Evolutionary conservation across 2,888 invertebrate species (phyloP), one percentile per base, ranked within the genome.

Genomic region (Philereme vetulata): DNA sequence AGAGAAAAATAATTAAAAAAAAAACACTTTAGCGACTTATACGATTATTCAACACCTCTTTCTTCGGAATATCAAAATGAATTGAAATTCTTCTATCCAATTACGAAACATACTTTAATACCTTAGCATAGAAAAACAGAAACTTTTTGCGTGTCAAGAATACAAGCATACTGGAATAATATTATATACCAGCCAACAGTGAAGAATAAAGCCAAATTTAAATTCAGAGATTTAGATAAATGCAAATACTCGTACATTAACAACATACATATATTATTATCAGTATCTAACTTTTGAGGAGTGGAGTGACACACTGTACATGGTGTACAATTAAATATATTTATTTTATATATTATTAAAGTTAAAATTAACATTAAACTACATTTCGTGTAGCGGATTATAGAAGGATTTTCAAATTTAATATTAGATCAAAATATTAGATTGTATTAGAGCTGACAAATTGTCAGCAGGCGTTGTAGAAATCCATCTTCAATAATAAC

Each of bases 1-100:
- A 21, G 21, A 21, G 21, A 21, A 21, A 21, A 21, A 21, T 21
- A 21, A 21, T 21, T 21, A 21, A 21, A 21, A 21, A 21, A 21
- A 21, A 21, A 21, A 1, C 21, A 1, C 21, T 21, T 21, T 2
- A 21, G 21, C 2, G 21, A 21, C 21, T 21, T 1, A 21, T 21
- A n/a, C n/a, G n/a, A n/a, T n/a, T n/a, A n/a, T n/a, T 62, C 55
- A 47, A 62, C 65, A 66, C 69, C 68, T 62, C 49, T 58, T 62
- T n/a, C n/a, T n/a, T n/a, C 57, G 56, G 52, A 63, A 52, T 33
- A 50, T 10, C 7, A 34, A 47, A 50, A 9, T 51, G 10, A 47
- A 46, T 54, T 48, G 7, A 10, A 36, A 51, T 43, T 53, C 6
- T 53, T 48, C 46, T 43, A 36, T 42, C 34, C 42, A 56, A 34